phyloP scores from a whole-genome alignment of 1,140 invertebrate species.

The Drosophila pseudoobscura region DNA sequence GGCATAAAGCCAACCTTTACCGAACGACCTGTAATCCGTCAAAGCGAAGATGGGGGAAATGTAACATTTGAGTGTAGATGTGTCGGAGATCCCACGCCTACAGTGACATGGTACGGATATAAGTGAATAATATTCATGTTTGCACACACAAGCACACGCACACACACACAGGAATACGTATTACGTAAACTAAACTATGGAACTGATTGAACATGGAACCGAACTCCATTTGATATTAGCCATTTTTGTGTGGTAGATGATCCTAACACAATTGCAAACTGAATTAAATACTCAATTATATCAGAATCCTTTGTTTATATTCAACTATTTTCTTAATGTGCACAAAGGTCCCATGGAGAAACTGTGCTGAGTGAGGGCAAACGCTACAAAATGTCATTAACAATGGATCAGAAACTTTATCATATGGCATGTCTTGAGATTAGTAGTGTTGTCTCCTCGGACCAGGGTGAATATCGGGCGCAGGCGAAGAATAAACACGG shows the following conservation, averaged over 20 bases:
- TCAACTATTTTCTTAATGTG: constrained; percentile 26
- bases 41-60: constrained; percentile 95
- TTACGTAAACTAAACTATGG: not conserved
- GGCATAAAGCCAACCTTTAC: constrained; percentile 97
- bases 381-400: constrained; percentile 90
- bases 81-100: constrained; percentile 96
- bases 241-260: not conserved
- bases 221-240: not conserved
- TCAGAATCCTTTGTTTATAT: constrained; percentile 14
- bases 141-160: not conserved
- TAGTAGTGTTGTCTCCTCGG: constrained; percentile 90
- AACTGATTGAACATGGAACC: not conserved
- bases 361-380: constrained; percentile 90
- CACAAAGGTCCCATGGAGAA: constrained; percentile 92
- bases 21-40: constrained; percentile 96
- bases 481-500: constrained; percentile 96
- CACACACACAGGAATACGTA: not conserved
- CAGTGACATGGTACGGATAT: constrained; percentile 91
- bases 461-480: constrained; percentile 97
- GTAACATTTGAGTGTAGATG: constrained; percentile 98
- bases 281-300: no score
- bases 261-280: no score
- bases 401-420: constrained; percentile 94
- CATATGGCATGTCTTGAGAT: constrained; percentile 94
- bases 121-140: constrained; percentile 5